A percentile compares a stretch with the other conserved stretches of the same genome.
Evolutionary conservation across 2,888 invertebrate species (phyloP).

Genomic region (Thalpophila matura): DNA sequence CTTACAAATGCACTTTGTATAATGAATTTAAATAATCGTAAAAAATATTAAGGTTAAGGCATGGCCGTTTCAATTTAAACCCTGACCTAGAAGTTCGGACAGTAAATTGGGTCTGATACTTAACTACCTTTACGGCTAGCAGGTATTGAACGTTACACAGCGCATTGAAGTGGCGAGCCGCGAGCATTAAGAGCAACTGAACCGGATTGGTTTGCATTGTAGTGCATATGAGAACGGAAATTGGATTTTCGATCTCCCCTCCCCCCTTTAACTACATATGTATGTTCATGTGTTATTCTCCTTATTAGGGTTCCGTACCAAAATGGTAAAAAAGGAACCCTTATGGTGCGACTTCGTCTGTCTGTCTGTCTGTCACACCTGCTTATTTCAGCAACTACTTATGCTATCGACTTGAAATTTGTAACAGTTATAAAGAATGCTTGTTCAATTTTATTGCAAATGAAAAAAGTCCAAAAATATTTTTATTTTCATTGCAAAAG

Average conservation of each 20-base stretch:
- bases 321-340: too few relatives aligned
- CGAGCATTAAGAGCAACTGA: conserved; percentile 63
- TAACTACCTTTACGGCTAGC: neutral
- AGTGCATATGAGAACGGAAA: conserved; percentile 68
- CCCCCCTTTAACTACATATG: neutral
- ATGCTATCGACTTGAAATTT: too few relatives aligned
- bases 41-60: neutral
- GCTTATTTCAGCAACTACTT: too few relatives aligned
- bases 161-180: conserved; percentile 46
- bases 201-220: conserved; percentile 61
- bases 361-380: too few relatives aligned
- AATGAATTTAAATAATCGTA: too few relatives aligned
- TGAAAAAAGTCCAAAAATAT: too few relatives aligned
- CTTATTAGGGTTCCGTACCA: neutral
- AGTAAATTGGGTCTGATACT: conserved; percentile 1
- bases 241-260: conserved; percentile 57
- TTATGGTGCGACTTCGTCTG: too few relatives aligned
- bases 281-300: neutral
- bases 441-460: too few relatives aligned
- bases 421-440: too few relatives aligned
- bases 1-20: conserved; percentile 11
- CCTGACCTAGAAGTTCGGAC: conserved; percentile 4
- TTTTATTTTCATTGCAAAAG: too few relatives aligned
- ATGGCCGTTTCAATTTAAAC: neutral
- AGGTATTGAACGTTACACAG: conserved; percentile 28